These are phyloP conservation scores for Chironomus striatipennis DNA, from an alignment of 1,140 invertebrate genomes.

Conservation along the genomic window DNA sequence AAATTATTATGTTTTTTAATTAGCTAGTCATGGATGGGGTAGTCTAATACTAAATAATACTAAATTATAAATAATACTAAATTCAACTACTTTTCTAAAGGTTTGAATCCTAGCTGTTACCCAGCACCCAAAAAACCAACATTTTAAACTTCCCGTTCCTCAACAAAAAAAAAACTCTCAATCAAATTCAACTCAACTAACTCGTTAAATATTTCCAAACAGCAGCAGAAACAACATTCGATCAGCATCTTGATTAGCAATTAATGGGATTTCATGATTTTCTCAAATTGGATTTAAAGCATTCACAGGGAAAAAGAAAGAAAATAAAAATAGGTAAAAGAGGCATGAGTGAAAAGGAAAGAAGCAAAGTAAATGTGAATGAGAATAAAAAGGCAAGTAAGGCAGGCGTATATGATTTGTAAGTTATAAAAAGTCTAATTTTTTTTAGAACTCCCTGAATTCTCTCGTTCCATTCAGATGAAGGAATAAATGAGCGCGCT, in stretches of 20 bases:
- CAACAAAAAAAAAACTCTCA: no score
- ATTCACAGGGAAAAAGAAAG: background rate
- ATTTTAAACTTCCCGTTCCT: background rate
- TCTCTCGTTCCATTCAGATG: background rate
- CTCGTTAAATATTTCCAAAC: no score
- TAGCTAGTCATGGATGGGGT: no score
- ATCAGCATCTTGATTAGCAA: constrained; percentile 16
- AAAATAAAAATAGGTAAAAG: no score
- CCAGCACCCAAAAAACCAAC: no score
- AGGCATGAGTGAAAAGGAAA: background rate
- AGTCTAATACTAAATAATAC: no score
- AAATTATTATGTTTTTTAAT: no score
- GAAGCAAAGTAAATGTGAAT: no score
- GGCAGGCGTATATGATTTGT: constrained; percentile 4
- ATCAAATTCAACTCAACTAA: background rate
- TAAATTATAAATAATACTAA: no score
- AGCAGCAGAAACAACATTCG: background rate
- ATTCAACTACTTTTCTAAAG: no score
- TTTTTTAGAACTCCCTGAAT: constrained; percentile 18
- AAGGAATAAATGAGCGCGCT: background rate
- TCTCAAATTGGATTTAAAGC: constrained; percentile 14
- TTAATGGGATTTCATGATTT: constrained; percentile 24
- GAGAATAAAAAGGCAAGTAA: background rate
- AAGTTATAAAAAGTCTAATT: background rate
- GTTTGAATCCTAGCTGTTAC: no score